Percentiles rank a stretch among this genome's conserved stretches.
Evolutionary conservation across 2,888 invertebrate genomes (phyloP).

Genomic region (Odontothrips loti): DNA sequence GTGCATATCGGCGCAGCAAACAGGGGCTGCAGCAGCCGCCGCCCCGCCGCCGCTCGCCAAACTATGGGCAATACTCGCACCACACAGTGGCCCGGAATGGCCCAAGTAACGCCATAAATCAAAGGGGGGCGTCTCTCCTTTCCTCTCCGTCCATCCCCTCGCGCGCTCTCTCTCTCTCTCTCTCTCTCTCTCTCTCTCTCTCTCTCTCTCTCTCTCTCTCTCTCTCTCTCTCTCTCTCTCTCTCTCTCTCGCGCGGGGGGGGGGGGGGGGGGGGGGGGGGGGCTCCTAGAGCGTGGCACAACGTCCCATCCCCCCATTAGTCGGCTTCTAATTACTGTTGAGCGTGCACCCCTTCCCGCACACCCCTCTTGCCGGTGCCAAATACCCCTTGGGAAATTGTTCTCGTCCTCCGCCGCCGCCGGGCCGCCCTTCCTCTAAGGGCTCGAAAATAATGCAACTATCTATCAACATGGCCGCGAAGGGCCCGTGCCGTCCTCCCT

Average conservation of each 20-base stretch:
- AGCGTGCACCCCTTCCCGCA: background rate
- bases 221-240: background rate
- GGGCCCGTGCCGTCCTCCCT: background rate
- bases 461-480: background rate
- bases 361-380: background rate
- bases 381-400: conserved; percentile 19
- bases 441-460: conserved; percentile 25
- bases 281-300: background rate
- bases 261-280: background rate
- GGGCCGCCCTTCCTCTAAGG: background rate
- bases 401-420: background rate
- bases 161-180: background rate
- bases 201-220: background rate
- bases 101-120: conserved; percentile 10
- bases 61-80: conserved; percentile 9
- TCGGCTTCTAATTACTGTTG: conserved; percentile 20
- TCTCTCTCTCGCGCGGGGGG: background rate
- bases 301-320: conserved; percentile 9
- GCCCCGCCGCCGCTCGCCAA: background rate
- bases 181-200: background rate
- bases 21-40: background rate
- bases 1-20: too few species aligned
- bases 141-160: background rate
- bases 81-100: background rate
- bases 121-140: background rate